Evolutionary conservation across 1,140 invertebrate species (phyloP).

Genomic region (Aricia agestis): DNA sequence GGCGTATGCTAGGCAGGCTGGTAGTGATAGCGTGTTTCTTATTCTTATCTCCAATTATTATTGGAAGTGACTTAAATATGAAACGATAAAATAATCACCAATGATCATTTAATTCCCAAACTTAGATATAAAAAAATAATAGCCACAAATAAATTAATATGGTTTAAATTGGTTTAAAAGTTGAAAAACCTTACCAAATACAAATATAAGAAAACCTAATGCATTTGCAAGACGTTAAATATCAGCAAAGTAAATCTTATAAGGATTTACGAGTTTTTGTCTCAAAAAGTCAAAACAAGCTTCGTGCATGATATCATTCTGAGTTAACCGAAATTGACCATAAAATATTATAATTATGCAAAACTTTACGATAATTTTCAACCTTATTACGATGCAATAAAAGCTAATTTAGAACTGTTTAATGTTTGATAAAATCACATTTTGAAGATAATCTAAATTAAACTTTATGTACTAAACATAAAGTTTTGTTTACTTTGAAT

Average conservation of each 20-base stretch:
- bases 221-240: not conserved
- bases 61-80: no score
- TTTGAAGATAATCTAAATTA: not conserved
- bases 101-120: no score
- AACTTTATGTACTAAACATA: not conserved
- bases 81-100: no score
- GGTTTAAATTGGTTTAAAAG: no score
- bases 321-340: slow-evolving; percentile 2
- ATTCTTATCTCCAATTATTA: no score
- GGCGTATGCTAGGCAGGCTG: no score
- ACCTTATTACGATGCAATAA: not conserved
- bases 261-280: slow-evolving; percentile 3
- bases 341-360: slow-evolving; percentile 2
- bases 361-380: not conserved
- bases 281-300: not conserved
- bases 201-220: not conserved
- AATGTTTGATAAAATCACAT: not conserved
- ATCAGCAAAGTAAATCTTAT: not conserved
- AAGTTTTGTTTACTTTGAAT: not conserved
- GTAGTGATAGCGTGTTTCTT: no score
- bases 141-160: no score
- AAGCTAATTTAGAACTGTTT: not conserved
- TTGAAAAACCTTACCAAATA: no score
- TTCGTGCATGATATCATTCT: not conserved
- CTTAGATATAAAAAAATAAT: no score